A percentile compares a stretch with the other conserved stretches of the same genome.
phyloP scores from a whole-genome alignment of 2,797 vertebrate species.

The Triplophysa yarkandensis region DNA sequence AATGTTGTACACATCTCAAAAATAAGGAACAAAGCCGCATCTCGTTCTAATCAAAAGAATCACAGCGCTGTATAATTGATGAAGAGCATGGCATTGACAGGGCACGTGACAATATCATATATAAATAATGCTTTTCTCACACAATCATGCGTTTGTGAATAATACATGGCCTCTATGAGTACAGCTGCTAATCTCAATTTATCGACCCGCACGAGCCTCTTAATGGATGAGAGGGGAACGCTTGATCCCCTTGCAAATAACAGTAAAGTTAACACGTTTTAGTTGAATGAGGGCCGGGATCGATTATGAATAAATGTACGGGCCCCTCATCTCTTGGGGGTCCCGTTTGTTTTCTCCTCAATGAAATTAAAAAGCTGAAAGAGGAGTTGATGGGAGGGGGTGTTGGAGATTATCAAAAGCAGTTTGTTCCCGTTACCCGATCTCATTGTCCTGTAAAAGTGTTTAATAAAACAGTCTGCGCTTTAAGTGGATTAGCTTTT shows the following conservation, averaged over 20 bases:
- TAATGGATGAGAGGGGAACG: constrained; percentile 69
- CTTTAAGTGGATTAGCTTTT: constrained; percentile 83
- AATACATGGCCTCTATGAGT: constrained; percentile 71
- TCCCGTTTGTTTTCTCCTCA: constrained; percentile 80
- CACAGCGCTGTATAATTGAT: constrained; percentile 61
- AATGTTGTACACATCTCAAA: constrained; percentile 43
- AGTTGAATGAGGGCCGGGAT: constrained; percentile 69
- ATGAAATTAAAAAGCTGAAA: constrained; percentile 91
- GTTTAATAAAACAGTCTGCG: constrained; percentile 90
- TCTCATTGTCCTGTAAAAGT: constrained; percentile 84
- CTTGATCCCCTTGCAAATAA: constrained; percentile 87
- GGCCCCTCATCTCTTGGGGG: constrained; percentile 81
- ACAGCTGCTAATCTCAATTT: constrained; percentile 56
- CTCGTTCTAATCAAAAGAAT: constrained; percentile 61
- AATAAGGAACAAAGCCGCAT: constrained; percentile 35
- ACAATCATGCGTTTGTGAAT: constrained; percentile 67
- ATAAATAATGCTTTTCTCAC: constrained; percentile 58
- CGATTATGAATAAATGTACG: constrained; percentile 97
- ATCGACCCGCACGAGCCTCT: constrained; percentile 67
- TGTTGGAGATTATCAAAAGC: constrained; percentile 84
- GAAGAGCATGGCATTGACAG: constrained; percentile 58
- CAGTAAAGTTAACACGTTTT: constrained; percentile 87
- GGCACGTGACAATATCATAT: constrained; percentile 57
- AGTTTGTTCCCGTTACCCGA: constrained; percentile 86
- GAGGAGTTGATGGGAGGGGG: constrained; percentile 62